These are phyloP conservation scores for Augiades crinisus DNA, from an alignment of 2,888 invertebrate species.

Conservation along the genomic window DNA sequence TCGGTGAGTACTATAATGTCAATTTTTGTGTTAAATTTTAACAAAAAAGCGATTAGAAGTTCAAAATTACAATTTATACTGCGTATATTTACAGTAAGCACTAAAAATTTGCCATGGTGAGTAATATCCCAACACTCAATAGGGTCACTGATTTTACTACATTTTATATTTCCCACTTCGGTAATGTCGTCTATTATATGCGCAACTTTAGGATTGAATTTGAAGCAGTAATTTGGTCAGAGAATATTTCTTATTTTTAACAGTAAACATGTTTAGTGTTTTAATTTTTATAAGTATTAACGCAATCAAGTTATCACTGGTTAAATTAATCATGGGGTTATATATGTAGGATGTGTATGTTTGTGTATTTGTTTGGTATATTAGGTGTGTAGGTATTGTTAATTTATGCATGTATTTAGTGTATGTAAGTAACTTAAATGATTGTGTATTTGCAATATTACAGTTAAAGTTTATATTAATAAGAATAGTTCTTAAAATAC, in stretches of 20 bases:
- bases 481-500: too few species aligned
- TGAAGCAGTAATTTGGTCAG: neutral
- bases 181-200: neutral
- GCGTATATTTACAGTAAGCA: slow-evolving; percentile 21
- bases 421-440: too few species aligned
- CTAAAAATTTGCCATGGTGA: neutral
- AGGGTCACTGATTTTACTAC: neutral
- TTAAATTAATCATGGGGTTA: too few species aligned
- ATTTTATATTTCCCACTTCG: neutral
- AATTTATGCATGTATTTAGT: too few species aligned
- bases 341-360: too few species aligned
- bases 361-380: too few species aligned
- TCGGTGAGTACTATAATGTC: slow-evolving; percentile 24
- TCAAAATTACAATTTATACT: slow-evolving; percentile 24
- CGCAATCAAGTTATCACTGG: too few species aligned
- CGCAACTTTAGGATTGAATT: neutral
- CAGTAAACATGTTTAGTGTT: neutral
- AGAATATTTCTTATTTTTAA: neutral
- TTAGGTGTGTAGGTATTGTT: too few species aligned
- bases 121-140: slow-evolving; percentile 28
- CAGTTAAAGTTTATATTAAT: too few species aligned
- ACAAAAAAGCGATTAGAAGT: slow-evolving; percentile 10
- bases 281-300: neutral
- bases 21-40: neutral
- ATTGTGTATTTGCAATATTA: too few species aligned